Base-by-base conservation (phyloP, 2,113 vertebrate species). In the Cyprinus carpio region DNA sequence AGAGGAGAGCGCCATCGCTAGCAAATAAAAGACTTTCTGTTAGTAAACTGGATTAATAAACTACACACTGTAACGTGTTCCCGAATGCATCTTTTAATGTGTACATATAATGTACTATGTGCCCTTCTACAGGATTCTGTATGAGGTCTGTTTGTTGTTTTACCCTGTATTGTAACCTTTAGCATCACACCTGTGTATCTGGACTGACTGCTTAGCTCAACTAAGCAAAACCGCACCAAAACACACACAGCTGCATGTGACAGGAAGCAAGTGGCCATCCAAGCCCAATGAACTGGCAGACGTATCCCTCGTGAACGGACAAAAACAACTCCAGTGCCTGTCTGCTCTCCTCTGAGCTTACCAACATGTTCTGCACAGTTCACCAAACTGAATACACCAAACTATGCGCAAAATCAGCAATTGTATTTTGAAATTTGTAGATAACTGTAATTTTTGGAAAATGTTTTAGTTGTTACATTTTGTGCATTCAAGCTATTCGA, bases 1-100 rank as follows among this genome's bases (percentile, higher is more conserved):
- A 80, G 96, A 97, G 86, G 97, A 96, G 90, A 94, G 95, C 87
- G 89, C 95, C 84, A 90, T 96, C 2, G 92, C 94, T 86, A 96
- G 94, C 86, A 97, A 99, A 90, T 99, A 94, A 97, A 58, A 80
- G 58, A 18, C 13, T 13, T 25, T 76, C 40, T 91, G 29, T 77
- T 71, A n/a, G 37, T 12, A 37, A 82, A 75, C 76, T 43, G 81
- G 79, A 85, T 58, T 54, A 88, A 34, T 75, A 56, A 40, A 56
- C 6, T 11, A 51, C 37, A 60, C 69, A 75, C 71, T 25, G 43
- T 75, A 72, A 62, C 18, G 34, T 54, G 51, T 74, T 64, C 34
- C 16, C 4, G 40, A 85, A 83, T 69, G 46, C 58, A 80, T 56
- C 56, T 29, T 78, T 65, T 79, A 69, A 46, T 64, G 71, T 85